Conservation (phyloP, 1,140 invertebrate species). For the Triops cancriformis region DNA sequence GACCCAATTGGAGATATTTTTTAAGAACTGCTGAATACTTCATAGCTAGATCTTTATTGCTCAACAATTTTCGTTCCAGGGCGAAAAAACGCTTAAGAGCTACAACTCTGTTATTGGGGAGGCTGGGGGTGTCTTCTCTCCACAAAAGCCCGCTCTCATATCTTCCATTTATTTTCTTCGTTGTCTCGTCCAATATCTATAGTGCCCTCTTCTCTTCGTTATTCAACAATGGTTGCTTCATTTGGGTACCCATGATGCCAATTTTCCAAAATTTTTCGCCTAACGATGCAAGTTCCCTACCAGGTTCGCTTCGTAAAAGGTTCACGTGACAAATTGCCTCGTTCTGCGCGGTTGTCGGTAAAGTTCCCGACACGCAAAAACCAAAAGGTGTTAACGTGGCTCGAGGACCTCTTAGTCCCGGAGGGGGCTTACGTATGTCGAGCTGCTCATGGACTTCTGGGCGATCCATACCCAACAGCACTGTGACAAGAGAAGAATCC, state of each 20-base stretch:
- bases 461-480: conserved; percentile 14
- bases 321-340: neutral
- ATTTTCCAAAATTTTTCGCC: neutral
- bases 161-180: neutral
- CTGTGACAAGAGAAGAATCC: neutral
- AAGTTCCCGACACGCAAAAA: neutral
- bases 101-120: neutral
- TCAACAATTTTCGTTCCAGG: conserved; percentile 12
- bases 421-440: neutral
- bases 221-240: neutral
- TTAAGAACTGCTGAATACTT: conserved; percentile 4
- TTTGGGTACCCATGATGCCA: neutral
- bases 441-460: neutral
- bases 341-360: neutral
- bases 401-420: conserved; percentile 1
- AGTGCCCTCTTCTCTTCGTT: neutral
- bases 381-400: conserved; percentile 17
- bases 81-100: neutral
- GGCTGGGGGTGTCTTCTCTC: neutral
- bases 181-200: neutral
- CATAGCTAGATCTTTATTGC: neutral
- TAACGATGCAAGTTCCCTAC: neutral
- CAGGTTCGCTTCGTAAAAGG: neutral
- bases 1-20: conserved; percentile 27
- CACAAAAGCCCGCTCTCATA: neutral